phyloP scores from a whole-genome alignment of 2,888 invertebrate genomes.

The Epistrophella euchroma region DNA sequence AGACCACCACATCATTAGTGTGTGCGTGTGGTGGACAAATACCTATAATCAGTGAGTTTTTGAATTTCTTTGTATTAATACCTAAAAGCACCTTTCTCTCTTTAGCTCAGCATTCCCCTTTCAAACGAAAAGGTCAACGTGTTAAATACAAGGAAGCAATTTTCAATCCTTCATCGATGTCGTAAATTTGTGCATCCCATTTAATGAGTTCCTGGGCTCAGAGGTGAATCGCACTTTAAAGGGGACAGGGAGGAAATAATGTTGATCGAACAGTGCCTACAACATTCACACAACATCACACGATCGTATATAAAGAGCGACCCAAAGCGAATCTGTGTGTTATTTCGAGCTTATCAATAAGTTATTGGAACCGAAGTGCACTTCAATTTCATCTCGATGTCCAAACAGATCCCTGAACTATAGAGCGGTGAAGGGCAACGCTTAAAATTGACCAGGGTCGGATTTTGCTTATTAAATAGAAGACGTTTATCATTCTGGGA shows the following conservation, averaged over 20 bases:
- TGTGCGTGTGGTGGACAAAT: slow-evolving; percentile 55
- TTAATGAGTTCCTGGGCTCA: slow-evolving; percentile 50
- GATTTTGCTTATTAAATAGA: neutral
- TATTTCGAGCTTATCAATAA: slow-evolving; percentile 73
- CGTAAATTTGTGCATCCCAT: slow-evolving; percentile 77
- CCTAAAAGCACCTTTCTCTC: slow-evolving; percentile 45
- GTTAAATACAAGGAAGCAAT: slow-evolving; percentile 78
- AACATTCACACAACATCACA: slow-evolving; percentile 41
- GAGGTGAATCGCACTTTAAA: neutral
- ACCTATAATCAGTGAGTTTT: slow-evolving; percentile 63
- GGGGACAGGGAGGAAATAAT: neutral
- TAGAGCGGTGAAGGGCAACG: slow-evolving; percentile 6
- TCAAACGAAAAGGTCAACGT: slow-evolving; percentile 66
- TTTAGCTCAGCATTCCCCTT: neutral
- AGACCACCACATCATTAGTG: slow-evolving; percentile 1
- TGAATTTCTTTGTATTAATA: slow-evolving; percentile 37
- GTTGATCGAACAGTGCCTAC: slow-evolving; percentile 35
- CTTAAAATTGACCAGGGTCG: neutral
- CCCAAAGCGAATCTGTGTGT: slow-evolving; percentile 67
- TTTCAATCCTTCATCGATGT: slow-evolving; percentile 76
- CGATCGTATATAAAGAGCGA: slow-evolving; percentile 61
- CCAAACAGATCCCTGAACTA: slow-evolving; percentile 8
- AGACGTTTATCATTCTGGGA: neutral
- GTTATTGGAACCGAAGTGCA: slow-evolving; percentile 74
- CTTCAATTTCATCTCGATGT: slow-evolving; percentile 43